Conservation (phyloP, 2,797 vertebrate species). For the Pipistrellus pipistrellus region DNA sequence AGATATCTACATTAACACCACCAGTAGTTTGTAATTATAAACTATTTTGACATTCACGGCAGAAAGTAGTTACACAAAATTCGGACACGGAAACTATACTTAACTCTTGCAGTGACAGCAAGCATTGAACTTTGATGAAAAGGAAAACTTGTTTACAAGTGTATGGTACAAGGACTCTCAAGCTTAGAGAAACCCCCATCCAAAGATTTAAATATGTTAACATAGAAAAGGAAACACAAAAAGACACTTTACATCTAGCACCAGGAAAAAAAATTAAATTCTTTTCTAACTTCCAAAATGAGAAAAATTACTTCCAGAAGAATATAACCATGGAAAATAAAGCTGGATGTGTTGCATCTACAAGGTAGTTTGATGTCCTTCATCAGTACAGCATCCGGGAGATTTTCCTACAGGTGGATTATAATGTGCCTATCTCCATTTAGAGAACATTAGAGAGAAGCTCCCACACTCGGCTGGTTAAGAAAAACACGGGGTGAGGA, state of each 20-base stretch:
- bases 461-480: not conserved
- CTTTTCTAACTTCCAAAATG: slow-evolving; percentile 16
- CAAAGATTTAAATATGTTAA: not conserved
- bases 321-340: not conserved
- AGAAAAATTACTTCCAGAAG: not conserved
- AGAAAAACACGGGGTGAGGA: slow-evolving; percentile 35
- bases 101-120: not conserved
- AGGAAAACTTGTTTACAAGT: not conserved
- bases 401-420: not conserved
- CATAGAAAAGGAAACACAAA: not conserved
- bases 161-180: not conserved
- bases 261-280: not conserved
- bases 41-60: not conserved
- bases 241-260: not conserved
- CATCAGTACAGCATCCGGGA: not conserved
- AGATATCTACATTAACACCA: not conserved
- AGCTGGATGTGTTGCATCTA: not conserved
- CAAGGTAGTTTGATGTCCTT: not conserved
- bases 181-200: not conserved
- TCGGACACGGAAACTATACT: not conserved
- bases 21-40: not conserved
- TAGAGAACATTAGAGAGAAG: not conserved
- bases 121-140: not conserved
- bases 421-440: not conserved
- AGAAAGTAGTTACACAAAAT: slow-evolving; percentile 35